Evolutionary conservation across 2,888 invertebrate genomes (phyloP), one percentile per base, ranked within the genome.

Genomic region (Agrotis ipsilon): DNA sequence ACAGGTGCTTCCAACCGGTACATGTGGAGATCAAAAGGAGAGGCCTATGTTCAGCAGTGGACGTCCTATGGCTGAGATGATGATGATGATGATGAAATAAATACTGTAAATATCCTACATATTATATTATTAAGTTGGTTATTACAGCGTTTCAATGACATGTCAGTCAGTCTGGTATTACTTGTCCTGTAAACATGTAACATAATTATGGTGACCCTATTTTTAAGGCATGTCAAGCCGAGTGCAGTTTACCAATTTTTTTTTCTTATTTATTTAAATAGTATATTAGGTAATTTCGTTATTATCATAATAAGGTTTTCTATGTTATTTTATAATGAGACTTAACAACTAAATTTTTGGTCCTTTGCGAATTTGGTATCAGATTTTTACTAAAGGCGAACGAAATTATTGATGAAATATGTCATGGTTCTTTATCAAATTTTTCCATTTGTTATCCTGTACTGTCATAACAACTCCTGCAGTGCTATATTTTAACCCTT

Each of bases 201-300:
- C 83, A 83, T 77, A n/a, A n/a, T n/a, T n/a, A 66, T 85, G 84
- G 83, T 74, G 80, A 72, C 84, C 83, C 81, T 75, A 81, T 80
- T 83, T 27, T 14, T 45, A 55, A 63, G 54, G 69, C 48, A 5
- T 51, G 70, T 64, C 66, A 69, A 52, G 49, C 58, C 11, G 62
- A 66, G 46, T 55, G 21, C 64, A 62, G 18, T 62, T 62, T 16
- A 6, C 16, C 2, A 51, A 11, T 51, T 16, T 32, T 32, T 39
- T 27, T 11, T 55, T 14, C 2, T 55, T 58, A 32, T 64, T 71
- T 52, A n/a, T 21, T 51, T 18, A 24, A n/a, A 21, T 6, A 14
- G 2, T 24, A 16, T 45, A n/a, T n/a, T n/a, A 24, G 43, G 11
- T 43, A 52, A 14, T 11, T 16, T 39, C n/a, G 1, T 51, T 21